Evolutionary conservation across 2,113 vertebrate genomes (phyloP).

Genomic region (Nothobranchius kuhntae): DNA sequence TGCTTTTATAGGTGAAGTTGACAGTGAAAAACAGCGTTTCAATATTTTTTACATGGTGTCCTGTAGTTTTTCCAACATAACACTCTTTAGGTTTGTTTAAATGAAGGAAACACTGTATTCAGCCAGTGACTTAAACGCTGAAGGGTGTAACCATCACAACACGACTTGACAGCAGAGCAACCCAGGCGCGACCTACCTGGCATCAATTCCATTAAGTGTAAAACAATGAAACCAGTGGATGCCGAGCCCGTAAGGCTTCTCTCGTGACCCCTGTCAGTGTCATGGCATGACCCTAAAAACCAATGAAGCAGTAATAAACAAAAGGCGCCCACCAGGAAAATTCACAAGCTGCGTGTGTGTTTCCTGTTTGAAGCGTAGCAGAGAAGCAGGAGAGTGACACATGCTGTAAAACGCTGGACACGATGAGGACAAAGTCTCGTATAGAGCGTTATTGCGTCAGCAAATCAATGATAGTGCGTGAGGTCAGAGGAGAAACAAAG

Average conservation of each 20-base stretch:
- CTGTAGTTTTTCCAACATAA: neutral
- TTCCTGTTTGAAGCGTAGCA: conserved; percentile 28
- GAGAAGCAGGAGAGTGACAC: conserved; percentile 30
- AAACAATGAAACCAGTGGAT: conserved; percentile 24
- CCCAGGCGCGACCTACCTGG: conserved; percentile 10
- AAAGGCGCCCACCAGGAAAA: conserved; percentile 16
- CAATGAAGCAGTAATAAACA: conserved; percentile 21
- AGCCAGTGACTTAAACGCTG: conserved; percentile 1
- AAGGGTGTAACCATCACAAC: conserved; percentile 26
- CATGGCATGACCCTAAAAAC: conserved; percentile 43
- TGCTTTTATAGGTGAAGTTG: neutral
- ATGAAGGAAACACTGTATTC: neutral
- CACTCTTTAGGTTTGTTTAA: neutral
- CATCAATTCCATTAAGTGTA: conserved; percentile 42
- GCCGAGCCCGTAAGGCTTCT: conserved; percentile 17
- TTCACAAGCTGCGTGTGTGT: conserved; percentile 15
- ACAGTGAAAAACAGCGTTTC: neutral
- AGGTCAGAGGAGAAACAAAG: conserved; percentile 20
- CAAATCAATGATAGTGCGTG: conserved; percentile 63
- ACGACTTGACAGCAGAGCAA: conserved; percentile 26
- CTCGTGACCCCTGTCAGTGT: conserved; percentile 30
- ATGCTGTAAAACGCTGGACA: conserved; percentile 50
- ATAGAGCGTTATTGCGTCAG: conserved; percentile 66
- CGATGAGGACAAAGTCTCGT: conserved; percentile 53
- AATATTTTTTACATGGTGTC: neutral